phyloP scores from a whole-genome alignment of 2,113 vertebrate species.

The Cervus canadensis region DNA sequence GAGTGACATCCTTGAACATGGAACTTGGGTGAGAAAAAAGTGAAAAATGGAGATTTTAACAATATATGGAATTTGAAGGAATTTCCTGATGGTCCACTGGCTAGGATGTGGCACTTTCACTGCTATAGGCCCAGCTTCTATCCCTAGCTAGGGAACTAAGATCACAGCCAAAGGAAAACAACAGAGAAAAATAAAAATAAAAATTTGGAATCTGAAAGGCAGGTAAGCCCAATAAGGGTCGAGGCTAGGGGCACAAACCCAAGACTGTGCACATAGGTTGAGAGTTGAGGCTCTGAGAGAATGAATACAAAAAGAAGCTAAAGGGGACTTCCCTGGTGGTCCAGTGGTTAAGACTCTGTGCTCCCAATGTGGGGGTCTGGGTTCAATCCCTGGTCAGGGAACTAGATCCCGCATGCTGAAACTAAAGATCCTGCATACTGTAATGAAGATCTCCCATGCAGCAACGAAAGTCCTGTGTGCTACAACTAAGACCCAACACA shows the following conservation, averaged over 20 bases:
- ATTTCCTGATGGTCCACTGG: neutral
- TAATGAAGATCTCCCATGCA: neutral
- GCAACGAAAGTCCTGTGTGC: neutral
- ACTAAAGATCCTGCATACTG: neutral
- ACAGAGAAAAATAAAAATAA: neutral
- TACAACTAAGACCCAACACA: neutral
- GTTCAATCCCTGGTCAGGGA: neutral
- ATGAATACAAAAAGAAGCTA: neutral
- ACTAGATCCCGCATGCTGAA: neutral
- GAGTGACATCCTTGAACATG: neutral
- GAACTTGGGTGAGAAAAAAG: neutral
- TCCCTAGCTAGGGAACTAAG: neutral
- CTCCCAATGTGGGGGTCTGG: neutral
- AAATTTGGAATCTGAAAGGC: neutral
- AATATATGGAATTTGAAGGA: neutral
- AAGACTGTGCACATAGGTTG: neutral
- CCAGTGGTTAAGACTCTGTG: neutral
- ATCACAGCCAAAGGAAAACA: neutral
- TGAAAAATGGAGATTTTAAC: neutral
- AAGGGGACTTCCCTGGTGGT: neutral
- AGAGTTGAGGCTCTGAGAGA: neutral
- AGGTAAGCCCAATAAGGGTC: neutral
- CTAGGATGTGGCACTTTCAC: neutral
- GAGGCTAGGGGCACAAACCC: neutral
- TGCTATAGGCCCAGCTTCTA: neutral